phyloP scores from a whole-genome alignment of 2,797 vertebrate genomes.

The Lacerta bilineata region DNA sequence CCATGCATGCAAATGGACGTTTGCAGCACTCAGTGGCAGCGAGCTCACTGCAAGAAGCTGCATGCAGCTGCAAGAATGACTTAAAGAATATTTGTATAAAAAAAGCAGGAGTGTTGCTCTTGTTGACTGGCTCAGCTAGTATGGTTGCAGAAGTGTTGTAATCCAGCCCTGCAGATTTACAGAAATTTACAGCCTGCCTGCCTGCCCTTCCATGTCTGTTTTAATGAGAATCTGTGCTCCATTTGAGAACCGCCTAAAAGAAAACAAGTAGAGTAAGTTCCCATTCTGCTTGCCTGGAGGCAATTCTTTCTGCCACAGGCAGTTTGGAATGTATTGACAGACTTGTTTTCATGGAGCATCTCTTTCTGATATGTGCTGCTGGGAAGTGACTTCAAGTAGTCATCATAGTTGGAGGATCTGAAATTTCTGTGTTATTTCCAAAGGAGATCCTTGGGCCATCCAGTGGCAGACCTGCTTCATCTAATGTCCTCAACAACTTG shows the following conservation, averaged over 20 bases:
- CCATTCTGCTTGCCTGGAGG: neutral
- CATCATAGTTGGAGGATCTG: too few relatives aligned
- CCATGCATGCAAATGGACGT: neutral
- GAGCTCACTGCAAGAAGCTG: neutral
- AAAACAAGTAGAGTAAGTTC: neutral
- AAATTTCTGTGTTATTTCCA: neutral
- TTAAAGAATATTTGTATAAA: neutral
- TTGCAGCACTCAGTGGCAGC: neutral
- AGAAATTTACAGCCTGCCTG: neutral
- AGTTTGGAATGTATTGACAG: neutral
- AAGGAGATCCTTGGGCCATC: conserved; percentile 92
- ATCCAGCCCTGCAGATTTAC: neutral
- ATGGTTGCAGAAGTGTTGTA: neutral
- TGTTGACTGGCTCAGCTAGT: neutral
- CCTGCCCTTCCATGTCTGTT: neutral
- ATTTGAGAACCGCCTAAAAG: neutral
- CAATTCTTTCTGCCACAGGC: neutral
- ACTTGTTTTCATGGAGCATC: neutral
- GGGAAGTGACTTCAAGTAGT: too few relatives aligned
- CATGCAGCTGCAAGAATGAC: neutral
- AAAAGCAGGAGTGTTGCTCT: neutral
- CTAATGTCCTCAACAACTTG: conserved; percentile 86
- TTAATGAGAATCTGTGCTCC: neutral
- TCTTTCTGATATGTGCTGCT: neutral
- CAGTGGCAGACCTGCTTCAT: conserved; percentile 83